These are phyloP conservation scores for Paramormyrops hopkinsi DNA, from an alignment of 2,797 vertebrate genomes.

Conservation along the genomic window DNA sequence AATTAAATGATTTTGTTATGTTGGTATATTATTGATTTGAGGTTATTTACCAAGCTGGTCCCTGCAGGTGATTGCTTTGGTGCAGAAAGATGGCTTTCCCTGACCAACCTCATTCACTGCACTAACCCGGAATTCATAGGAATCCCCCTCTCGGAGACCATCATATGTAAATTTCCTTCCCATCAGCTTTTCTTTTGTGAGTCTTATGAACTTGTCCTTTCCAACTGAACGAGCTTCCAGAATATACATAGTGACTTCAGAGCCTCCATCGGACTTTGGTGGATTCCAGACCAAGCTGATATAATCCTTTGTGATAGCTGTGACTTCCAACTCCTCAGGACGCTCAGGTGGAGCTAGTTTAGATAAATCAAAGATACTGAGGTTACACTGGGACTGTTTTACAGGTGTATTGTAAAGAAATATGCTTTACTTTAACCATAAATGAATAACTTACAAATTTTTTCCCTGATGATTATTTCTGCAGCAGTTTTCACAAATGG, in stretches of 20 bases:
- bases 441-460: slow-evolving; percentile 73
- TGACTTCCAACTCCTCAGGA: slow-evolving; percentile 88
- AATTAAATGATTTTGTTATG: not conserved
- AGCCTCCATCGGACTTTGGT: slow-evolving; percentile 86
- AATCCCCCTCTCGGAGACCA: slow-evolving; percentile 87
- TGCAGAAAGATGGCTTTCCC: slow-evolving; percentile 91
- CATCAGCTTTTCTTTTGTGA: slow-evolving; percentile 86
- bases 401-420: not conserved
- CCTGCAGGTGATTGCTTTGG: slow-evolving; percentile 92
- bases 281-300: slow-evolving; percentile 86
- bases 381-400: not conserved
- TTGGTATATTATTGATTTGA: not conserved
- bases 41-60: slow-evolving; percentile 80
- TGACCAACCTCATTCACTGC: slow-evolving; percentile 91
- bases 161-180: slow-evolving; percentile 80
- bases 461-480: slow-evolving; percentile 75
- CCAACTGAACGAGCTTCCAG: slow-evolving; percentile 89
- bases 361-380: not conserved
- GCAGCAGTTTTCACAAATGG: slow-evolving; percentile 77
- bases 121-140: slow-evolving; percentile 86
- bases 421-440: not conserved
- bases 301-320: slow-evolving; percentile 78
- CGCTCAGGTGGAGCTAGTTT: slow-evolving; percentile 82
- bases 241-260: slow-evolving; percentile 88
- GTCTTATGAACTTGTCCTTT: slow-evolving; percentile 83